Evolutionary conservation across 30 jellyfish, hydroid and myxozoan genomes (phyloP), one percentile per base, ranked within the genome.

Genomic region (Chironex yamaguchii): DNA sequence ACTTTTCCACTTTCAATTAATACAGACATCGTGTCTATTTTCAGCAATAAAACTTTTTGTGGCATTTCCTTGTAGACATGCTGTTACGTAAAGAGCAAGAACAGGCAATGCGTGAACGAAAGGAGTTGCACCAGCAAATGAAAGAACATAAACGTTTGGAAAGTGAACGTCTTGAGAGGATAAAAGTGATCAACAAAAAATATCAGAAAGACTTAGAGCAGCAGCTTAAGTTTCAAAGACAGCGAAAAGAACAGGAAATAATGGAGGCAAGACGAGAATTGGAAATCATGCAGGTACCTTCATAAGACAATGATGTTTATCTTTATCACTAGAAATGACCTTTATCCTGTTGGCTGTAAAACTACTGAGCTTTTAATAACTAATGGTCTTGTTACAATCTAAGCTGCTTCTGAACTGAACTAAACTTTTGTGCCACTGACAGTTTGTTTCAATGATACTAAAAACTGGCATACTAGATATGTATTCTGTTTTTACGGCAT

Each of bases 201-300:
- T 93, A 93, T 53, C 97, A 93, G 26, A 85, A 82, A 29, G 96
- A 88, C 67, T 63, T 93, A 36, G 97, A 76, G n/a, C 91, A 93
- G 11, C 98, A 93, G 67, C 49, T 93, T 22, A 83, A 81, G 30
- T 88, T 25, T 69, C 93, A 93, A 70, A 73, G 89, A 52, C 36
- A 66, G 66, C 52, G 30, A 34, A 93, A 93, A 42, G 98, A 81
- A 35, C 67, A 76, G 63, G 97, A 81, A 71, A 87, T 87, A 31
- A 67, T 62, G n/a, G 98, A 93, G 63, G 96, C 96, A 9, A 93
- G 96, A 72, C 82, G 80, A 76, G 98, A 93, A 82, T 69, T 93
- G 28, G 77, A 75, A 32, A 30, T 51, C 22, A 29, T 87, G 77
- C 92, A 92, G 96, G 98, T 87, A 30, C 9, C 34, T 82, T 6